These are phyloP conservation scores for Oncorhynchus kisutch DNA, from an alignment of 2,113 vertebrate genomes.

Conservation along the genomic window DNA sequence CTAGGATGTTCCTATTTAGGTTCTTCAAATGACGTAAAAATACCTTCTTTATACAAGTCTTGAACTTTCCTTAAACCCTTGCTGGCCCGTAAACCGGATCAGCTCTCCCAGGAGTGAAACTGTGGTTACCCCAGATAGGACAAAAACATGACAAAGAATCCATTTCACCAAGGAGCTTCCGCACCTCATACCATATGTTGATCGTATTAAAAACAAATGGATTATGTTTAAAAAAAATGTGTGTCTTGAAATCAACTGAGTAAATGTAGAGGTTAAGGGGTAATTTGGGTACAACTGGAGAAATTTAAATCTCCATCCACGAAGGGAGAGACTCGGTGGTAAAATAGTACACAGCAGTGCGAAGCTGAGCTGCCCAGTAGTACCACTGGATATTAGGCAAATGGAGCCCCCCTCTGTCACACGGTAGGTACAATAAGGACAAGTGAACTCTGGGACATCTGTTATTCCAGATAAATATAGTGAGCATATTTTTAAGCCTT, in stretches of 20 bases:
- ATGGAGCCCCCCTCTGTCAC: slow-evolving; percentile 9
- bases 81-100: too few relatives aligned
- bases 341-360: neutral
- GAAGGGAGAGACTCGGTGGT: too few relatives aligned
- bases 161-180: neutral
- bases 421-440: neutral
- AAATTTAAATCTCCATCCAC: too few relatives aligned
- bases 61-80: too few relatives aligned
- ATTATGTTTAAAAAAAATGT: neutral
- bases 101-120: too few relatives aligned
- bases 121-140: neutral
- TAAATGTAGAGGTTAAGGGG: slow-evolving; percentile 1
- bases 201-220: neutral
- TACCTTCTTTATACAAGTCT: too few relatives aligned
- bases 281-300: too few relatives aligned
- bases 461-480: neutral
- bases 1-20: too few relatives aligned
- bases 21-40: too few relatives aligned
- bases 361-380: slow-evolving; percentile 15
- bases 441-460: neutral
- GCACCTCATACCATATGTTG: neutral
- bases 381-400: slow-evolving; percentile 14
- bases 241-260: neutral
- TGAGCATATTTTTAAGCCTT: neutral
- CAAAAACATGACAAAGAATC: neutral